phyloP scores from a whole-genome alignment of 2,797 vertebrate genomes.

The Myotis myotis region DNA sequence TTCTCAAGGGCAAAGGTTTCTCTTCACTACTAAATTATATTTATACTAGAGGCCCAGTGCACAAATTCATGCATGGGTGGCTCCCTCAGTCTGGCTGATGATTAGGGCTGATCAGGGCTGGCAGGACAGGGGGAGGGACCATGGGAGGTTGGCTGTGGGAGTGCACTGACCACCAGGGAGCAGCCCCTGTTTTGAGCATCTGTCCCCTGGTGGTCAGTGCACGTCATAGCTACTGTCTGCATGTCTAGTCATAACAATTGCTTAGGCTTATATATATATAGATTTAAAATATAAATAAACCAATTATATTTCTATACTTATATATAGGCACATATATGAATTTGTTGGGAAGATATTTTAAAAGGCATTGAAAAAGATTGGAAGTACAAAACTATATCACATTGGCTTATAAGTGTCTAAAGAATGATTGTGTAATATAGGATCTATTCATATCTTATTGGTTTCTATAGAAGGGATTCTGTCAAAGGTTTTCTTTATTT shows the following conservation, averaged over 20 bases:
- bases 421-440: not conserved
- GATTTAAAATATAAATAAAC: not conserved
- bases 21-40: not conserved
- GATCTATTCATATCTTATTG: not conserved
- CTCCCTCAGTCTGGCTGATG: too few species aligned
- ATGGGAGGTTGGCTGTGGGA: too few species aligned
- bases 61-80: too few species aligned
- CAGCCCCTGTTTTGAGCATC: too few species aligned
- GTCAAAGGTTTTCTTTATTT: not conserved
- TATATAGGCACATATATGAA: not conserved
- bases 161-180: too few species aligned
- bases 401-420: not conserved
- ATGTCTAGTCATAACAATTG: too few species aligned
- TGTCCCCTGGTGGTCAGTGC: too few species aligned
- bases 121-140: too few species aligned
- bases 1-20: not conserved
- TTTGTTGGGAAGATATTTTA: not conserved
- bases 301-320: not conserved
- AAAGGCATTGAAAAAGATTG: not conserved
- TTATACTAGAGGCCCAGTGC: too few species aligned
- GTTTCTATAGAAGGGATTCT: constrained; percentile 39
- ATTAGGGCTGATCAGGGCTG: too few species aligned
- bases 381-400: not conserved
- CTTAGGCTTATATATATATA: too few species aligned
- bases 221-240: too few species aligned